phyloP scores from a whole-genome alignment of 2,113 vertebrate genomes.

The Psilopsiagon aymara region DNA sequence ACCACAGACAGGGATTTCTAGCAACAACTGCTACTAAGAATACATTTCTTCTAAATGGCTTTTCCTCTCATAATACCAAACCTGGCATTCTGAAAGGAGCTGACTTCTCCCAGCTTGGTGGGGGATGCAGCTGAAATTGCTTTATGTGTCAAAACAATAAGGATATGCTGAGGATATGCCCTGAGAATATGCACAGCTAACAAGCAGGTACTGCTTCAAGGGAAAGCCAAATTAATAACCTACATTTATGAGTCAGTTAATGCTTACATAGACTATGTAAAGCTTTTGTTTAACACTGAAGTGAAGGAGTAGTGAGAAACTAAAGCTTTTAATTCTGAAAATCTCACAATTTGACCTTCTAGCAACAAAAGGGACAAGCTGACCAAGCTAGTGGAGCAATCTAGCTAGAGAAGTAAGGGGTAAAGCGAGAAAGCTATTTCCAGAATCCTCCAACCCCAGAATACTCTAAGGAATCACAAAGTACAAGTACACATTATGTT shows the following conservation, averaged over 20 bases:
- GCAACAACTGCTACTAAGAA: background rate
- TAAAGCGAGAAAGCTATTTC: background rate
- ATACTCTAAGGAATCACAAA: background rate
- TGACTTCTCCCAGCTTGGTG: background rate
- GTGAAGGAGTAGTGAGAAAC: background rate
- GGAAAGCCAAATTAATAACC: background rate
- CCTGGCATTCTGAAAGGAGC: background rate
- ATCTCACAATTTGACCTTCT: background rate
- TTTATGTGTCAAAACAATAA: background rate
- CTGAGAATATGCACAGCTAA: background rate
- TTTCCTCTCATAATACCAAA: background rate
- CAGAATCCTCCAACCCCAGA: background rate
- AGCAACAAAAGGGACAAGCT: background rate
- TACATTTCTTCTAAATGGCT: fast-evolving
- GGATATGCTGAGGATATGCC: background rate
- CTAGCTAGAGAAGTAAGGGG: background rate
- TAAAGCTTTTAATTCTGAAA: background rate
- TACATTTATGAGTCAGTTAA: background rate
- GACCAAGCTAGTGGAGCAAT: background rate
- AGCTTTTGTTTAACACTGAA: background rate
- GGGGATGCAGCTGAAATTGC: background rate
- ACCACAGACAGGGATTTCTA: background rate
- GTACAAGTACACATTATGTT: fast-evolving
- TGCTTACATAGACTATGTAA: background rate
- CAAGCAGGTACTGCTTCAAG: background rate